Evolutionary conservation across 2,113 vertebrate genomes (phyloP).

Genomic region (Gavia stellata): DNA sequence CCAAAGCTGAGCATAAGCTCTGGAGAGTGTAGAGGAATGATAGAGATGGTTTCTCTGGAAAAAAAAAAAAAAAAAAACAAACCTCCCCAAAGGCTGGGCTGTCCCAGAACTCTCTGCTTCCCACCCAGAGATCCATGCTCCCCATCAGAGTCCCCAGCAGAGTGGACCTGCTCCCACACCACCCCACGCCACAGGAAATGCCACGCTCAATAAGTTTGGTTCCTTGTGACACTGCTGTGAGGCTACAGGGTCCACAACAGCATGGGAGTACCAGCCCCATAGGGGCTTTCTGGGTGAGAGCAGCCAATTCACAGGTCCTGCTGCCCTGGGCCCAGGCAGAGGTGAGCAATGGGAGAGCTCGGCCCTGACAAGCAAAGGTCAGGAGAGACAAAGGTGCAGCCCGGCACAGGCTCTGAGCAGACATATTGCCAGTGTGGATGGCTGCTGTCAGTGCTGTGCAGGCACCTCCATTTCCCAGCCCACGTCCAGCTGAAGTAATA

Average conservation of each 20-base stretch:
- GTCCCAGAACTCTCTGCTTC: background rate
- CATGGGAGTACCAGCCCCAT: fast-evolving
- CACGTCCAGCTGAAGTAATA: background rate
- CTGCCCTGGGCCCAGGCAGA: background rate
- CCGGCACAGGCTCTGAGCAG: background rate
- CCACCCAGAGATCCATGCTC: fast-evolving
- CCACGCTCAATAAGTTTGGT: fast-evolving
- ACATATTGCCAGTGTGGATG: fast-evolving
- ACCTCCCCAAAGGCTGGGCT: background rate
- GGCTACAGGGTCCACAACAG: background rate
- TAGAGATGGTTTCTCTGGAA: background rate
- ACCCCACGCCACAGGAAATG: background rate
- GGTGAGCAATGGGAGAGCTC: background rate
- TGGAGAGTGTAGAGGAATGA: background rate
- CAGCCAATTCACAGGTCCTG: background rate
- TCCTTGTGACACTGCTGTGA: background rate
- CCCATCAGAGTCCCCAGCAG: background rate
- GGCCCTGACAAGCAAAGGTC: background rate
- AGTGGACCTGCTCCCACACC: background rate
- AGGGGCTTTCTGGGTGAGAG: background rate
- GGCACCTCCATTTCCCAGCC: background rate
- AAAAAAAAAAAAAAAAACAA: background rate
- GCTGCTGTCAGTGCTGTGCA: background rate
- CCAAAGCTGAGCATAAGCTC: background rate
- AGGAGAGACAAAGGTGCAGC: background rate